These are phyloP conservation scores for Beroe ovata DNA, from an alignment of 37 sponge, comb jelly and placozoan genomes.

Conservation along the genomic window DNA sequence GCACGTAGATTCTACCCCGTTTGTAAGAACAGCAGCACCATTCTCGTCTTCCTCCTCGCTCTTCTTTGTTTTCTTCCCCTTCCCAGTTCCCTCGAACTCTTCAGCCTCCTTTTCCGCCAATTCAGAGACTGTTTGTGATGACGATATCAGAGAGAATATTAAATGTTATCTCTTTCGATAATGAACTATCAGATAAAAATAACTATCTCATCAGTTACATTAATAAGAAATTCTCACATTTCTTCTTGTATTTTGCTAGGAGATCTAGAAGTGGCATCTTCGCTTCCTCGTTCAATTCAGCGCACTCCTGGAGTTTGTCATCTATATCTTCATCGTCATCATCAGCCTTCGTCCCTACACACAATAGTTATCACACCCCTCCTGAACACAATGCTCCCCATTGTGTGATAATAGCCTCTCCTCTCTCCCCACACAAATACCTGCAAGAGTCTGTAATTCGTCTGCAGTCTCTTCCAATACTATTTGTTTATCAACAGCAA, in stretches of 20 bases:
- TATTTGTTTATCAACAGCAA: slow-evolving; percentile 72
- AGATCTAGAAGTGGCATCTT: slow-evolving; percentile 77
- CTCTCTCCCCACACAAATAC: background rate
- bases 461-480: slow-evolving; percentile 13
- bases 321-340: slow-evolving; percentile 64
- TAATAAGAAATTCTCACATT: background rate
- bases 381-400: too few relatives aligned
- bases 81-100: slow-evolving; percentile 20
- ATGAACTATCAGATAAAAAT: background rate
- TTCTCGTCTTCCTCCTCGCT: slow-evolving; percentile 43
- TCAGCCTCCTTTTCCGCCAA: slow-evolving; percentile 15
- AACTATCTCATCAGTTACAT: background rate
- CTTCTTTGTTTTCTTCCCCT: slow-evolving; percentile 38
- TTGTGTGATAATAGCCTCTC: background rate
- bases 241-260: slow-evolving; percentile 71
- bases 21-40: slow-evolving; percentile 24
- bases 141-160: too few relatives aligned
- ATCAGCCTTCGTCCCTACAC: slow-evolving; percentile 22
- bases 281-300: slow-evolving; percentile 78
- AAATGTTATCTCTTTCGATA: too few relatives aligned
- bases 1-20: slow-evolving; percentile 41
- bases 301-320: slow-evolving; percentile 71
- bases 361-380: background rate
- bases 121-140: too few relatives aligned
- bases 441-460: slow-evolving; percentile 44